phyloP scores from a whole-genome alignment of 2,113 vertebrate species.

The Hassar affinis region DNA sequence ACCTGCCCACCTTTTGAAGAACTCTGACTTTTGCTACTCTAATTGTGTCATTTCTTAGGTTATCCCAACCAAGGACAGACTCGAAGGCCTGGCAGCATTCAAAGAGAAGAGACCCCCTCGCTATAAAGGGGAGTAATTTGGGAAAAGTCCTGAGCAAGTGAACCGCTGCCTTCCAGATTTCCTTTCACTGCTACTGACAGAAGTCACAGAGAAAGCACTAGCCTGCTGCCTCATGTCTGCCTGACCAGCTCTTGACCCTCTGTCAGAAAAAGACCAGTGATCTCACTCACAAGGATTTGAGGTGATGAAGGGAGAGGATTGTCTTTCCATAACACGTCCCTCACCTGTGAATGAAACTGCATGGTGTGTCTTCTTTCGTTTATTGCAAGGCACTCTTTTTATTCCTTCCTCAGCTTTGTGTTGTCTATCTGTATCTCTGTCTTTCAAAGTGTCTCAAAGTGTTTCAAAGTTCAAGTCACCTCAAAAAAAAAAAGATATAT shows the following conservation, averaged over 20 bases:
- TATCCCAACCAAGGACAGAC: constrained; percentile 93
- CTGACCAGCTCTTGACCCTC: constrained; percentile 20
- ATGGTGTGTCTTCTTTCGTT: constrained; percentile 8
- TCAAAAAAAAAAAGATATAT: neutral
- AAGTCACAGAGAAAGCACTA: constrained; percentile 30
- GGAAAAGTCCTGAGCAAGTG: neutral
- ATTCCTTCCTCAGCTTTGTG: neutral
- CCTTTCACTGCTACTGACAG: constrained; percentile 55
- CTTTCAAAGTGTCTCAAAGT: constrained; percentile 2
- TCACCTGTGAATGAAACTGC: constrained; percentile 20
- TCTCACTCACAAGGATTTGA: constrained; percentile 20
- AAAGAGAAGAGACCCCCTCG: constrained; percentile 90
- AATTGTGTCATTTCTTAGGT: constrained; percentile 75
- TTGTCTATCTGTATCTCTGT: constrained; percentile 4
- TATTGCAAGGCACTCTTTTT: constrained; percentile 2
- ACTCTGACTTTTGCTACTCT: neutral
- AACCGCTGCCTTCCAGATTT: constrained; percentile 49
- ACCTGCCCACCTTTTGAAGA: neutral
- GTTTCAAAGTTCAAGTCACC: neutral
- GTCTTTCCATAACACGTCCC: neutral
- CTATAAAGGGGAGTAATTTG: constrained; percentile 86
- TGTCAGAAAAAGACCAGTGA: constrained; percentile 25
- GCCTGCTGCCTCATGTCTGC: constrained; percentile 23
- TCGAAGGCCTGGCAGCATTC: constrained; percentile 94
- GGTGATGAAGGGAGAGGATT: constrained; percentile 15